Percentiles rank a stretch among this genome's conserved stretches.
Evolutionary conservation across 2,797 vertebrate species (phyloP).

Genomic region (Lateolabrax maculatus): DNA sequence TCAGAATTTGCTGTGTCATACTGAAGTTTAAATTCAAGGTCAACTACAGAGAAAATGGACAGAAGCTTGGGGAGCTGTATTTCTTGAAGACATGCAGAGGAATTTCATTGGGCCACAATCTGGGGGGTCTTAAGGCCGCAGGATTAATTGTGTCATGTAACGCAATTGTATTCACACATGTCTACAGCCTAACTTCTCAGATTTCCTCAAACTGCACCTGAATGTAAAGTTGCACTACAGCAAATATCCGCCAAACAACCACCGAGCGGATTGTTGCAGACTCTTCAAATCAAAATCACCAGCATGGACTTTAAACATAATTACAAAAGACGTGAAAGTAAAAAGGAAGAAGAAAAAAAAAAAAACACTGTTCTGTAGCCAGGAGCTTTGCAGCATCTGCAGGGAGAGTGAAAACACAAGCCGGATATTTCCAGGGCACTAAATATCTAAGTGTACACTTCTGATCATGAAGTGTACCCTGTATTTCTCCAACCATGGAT

Average conservation of each 20-base stretch:
- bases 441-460: not conserved
- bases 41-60: not conserved
- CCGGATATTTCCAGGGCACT: not conserved
- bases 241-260: not conserved
- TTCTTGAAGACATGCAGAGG: not conserved
- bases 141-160: not conserved
- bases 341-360: not conserved
- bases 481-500: not conserved
- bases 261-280: slow-evolving; percentile 1
- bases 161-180: not conserved
- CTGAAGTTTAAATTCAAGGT: not conserved
- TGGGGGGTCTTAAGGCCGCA: rapidly evolving
- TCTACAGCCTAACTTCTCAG: not conserved
- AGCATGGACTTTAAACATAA: not conserved
- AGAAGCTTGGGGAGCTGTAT: not conserved
- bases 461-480: not conserved
- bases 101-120: not conserved
- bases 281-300: not conserved
- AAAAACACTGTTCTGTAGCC: slow-evolving; percentile 6
- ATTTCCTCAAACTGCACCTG: not conserved
- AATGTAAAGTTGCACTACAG: not conserved
- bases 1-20: slow-evolving; percentile 8
- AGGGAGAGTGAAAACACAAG: not conserved
- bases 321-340: slow-evolving; percentile 1
- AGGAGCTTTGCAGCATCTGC: slow-evolving; percentile 30